Evolutionary conservation across 2,113 vertebrate genomes (phyloP).

Genomic region (Castor canadensis): DNA sequence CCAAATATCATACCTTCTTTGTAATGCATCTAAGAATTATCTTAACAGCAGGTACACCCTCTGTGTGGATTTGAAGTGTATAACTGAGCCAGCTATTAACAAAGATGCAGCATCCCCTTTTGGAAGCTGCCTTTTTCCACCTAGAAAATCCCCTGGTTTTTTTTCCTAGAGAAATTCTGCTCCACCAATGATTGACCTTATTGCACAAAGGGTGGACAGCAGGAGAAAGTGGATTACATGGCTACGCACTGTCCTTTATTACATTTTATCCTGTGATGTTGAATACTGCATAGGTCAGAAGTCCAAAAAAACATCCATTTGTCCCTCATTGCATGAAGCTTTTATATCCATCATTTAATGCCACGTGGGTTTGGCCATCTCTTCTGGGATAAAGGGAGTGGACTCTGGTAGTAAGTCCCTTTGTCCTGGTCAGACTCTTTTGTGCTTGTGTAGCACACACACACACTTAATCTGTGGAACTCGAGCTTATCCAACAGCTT

Average conservation of each 20-base stretch:
- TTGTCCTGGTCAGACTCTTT: conserved; percentile 46
- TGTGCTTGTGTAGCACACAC: conserved; percentile 43
- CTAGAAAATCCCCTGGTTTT: conserved; percentile 53
- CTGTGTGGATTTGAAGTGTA: conserved; percentile 73
- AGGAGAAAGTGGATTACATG: conserved; percentile 41
- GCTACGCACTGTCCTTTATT: conserved; percentile 41
- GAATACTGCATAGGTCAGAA: conserved; percentile 57
- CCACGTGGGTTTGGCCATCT: conserved; percentile 15
- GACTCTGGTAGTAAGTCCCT: conserved; percentile 48
- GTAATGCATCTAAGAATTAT: conserved; percentile 74
- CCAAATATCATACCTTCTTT: conserved; percentile 68
- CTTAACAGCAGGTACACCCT: conserved; percentile 76
- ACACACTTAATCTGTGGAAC: conserved; percentile 39
- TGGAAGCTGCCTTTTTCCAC: conserved; percentile 51
- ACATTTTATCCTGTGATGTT: conserved; percentile 26
- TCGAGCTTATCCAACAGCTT: conserved; percentile 17
- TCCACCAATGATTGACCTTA: conserved; percentile 43
- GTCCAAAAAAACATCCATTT: conserved; percentile 52
- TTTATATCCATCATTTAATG: conserved; percentile 42
- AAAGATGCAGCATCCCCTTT: conserved; percentile 60
- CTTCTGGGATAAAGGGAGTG: conserved; percentile 10
- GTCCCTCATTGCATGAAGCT: conserved; percentile 5
- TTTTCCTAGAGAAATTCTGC: conserved; percentile 49
- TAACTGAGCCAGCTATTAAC: conserved; percentile 58
- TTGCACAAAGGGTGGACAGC: conserved; percentile 54